Evolutionary conservation across 2,888 invertebrate genomes (phyloP).

Genomic region (Dicyrtomina minuta): DNA sequence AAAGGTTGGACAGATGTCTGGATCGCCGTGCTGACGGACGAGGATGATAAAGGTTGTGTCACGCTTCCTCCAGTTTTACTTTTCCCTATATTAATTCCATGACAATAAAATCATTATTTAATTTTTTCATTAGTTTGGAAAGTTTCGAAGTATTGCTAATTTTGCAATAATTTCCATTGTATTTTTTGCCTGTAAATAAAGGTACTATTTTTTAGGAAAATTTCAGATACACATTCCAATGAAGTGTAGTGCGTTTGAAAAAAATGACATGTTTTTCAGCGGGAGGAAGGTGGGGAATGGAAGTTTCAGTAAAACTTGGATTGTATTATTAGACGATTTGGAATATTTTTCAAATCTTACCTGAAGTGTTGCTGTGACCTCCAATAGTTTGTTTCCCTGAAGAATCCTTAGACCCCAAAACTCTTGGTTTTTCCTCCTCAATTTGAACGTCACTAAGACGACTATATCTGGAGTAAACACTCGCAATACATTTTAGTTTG

Average conservation of each 20-base stretch:
- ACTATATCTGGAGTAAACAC: constrained; percentile 59
- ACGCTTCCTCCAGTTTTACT: constrained; percentile 45
- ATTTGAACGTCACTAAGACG: constrained; percentile 65
- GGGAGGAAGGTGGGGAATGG: neutral
- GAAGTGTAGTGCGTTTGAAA: too few species aligned
- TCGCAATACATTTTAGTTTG: constrained; percentile 53
- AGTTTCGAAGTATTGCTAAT: too few species aligned
- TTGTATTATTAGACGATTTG: neutral
- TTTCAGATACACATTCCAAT: too few species aligned
- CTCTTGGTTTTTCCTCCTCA: constrained; percentile 74
- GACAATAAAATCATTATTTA: constrained; percentile 1
- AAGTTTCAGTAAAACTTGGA: too few species aligned
- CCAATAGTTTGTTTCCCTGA: constrained; percentile 50
- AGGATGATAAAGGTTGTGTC: constrained; percentile 46
- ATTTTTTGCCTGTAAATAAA: too few species aligned
- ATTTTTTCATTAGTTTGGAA: too few species aligned
- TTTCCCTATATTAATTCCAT: constrained; percentile 43
- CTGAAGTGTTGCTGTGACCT: constrained; percentile 22
- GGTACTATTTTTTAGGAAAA: too few species aligned
- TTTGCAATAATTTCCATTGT: too few species aligned
- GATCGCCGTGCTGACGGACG: constrained; percentile 38
- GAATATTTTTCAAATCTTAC: neutral
- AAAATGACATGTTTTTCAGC: too few species aligned
- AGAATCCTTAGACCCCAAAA: constrained; percentile 63
- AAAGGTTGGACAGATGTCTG: constrained; percentile 50